phyloP scores from a whole-genome alignment of 2,888 invertebrate genomes.

The Teleiodes luculella region DNA sequence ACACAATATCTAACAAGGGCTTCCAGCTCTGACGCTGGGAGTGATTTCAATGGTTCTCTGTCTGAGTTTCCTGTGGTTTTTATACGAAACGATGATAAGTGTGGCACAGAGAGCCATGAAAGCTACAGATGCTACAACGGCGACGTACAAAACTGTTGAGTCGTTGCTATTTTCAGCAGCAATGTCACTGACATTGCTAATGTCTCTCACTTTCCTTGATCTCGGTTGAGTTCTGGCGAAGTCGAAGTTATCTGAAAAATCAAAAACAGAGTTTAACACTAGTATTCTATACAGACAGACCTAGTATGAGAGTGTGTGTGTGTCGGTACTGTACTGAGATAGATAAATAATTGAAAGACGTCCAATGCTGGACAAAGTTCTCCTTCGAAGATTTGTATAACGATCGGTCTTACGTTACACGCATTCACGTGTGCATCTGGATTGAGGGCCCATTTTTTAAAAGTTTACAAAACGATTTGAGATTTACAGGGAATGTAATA shows the following conservation, averaged over 20 bases:
- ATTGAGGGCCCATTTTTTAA: too few relatives aligned
- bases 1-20: constrained; percentile 31
- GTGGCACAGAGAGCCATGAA: constrained; percentile 46
- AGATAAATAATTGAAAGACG: too few relatives aligned
- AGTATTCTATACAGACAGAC: too few relatives aligned
- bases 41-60: constrained; percentile 24
- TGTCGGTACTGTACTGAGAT: too few relatives aligned
- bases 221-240: constrained; percentile 55
- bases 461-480: too few relatives aligned
- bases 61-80: constrained; percentile 35
- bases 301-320: too few relatives aligned
- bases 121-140: constrained; percentile 45
- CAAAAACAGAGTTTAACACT: constrained; percentile 14
- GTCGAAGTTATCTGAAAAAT: constrained; percentile 61
- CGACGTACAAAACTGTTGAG: constrained; percentile 41
- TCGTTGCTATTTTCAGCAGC: constrained; percentile 32
- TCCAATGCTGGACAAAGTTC: too few relatives aligned
- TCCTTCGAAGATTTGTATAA: too few relatives aligned
- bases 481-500: too few relatives aligned
- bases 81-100: constrained; percentile 44
- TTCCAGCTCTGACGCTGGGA: constrained; percentile 20
- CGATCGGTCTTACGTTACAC: too few relatives aligned
- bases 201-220: constrained; percentile 55
- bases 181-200: constrained; percentile 35
- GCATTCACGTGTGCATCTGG: too few relatives aligned